Conservation (phyloP, 1,140 invertebrate genomes). For the Palaemon carinicauda region DNA sequence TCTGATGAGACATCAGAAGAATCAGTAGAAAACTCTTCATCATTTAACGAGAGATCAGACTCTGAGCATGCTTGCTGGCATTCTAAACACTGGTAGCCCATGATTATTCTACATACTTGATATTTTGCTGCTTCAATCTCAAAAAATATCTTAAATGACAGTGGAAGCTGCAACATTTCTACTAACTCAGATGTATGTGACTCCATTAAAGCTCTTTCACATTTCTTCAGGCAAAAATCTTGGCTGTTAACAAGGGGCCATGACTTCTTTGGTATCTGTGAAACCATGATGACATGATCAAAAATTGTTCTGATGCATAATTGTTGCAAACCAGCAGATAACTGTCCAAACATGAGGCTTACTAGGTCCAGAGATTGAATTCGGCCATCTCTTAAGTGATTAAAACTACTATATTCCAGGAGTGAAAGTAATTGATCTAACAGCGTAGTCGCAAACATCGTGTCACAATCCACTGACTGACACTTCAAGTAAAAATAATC, state of each 20-base stretch:
- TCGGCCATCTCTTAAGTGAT: not conserved
- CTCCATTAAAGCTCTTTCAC: slow-evolving; percentile 13
- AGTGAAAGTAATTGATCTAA: not conserved
- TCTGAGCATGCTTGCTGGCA: slow-evolving; percentile 45
- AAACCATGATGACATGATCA: slow-evolving; percentile 30
- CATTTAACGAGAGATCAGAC: slow-evolving; percentile 33
- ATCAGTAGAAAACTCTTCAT: slow-evolving; percentile 13
- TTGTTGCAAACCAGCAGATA: slow-evolving; percentile 29
- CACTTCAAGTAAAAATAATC: slow-evolving; percentile 21
- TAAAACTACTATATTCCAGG: slow-evolving; percentile 6
- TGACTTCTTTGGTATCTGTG: not conserved
- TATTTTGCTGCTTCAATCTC: slow-evolving; percentile 49
- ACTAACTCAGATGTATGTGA: not conserved
- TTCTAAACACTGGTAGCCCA: slow-evolving; percentile 21
- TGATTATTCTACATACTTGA: slow-evolving; percentile 19
- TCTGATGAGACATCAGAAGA: slow-evolving; percentile 37
- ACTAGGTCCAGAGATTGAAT: slow-evolving; percentile 12
- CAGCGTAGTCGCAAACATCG: not conserved
- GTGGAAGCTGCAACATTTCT: slow-evolving; percentile 32
- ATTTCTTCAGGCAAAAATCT: slow-evolving; percentile 17
- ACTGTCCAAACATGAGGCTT: slow-evolving; percentile 44
- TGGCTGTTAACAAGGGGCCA: not conserved
- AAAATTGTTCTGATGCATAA: slow-evolving; percentile 40
- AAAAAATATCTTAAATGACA: slow-evolving; percentile 39
- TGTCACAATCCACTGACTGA: not conserved